Percentiles rank a stretch among this genome's conserved stretches.
Evolutionary conservation across 1,140 invertebrate species (phyloP).

Genomic region (Ceratina japonica): DNA sequence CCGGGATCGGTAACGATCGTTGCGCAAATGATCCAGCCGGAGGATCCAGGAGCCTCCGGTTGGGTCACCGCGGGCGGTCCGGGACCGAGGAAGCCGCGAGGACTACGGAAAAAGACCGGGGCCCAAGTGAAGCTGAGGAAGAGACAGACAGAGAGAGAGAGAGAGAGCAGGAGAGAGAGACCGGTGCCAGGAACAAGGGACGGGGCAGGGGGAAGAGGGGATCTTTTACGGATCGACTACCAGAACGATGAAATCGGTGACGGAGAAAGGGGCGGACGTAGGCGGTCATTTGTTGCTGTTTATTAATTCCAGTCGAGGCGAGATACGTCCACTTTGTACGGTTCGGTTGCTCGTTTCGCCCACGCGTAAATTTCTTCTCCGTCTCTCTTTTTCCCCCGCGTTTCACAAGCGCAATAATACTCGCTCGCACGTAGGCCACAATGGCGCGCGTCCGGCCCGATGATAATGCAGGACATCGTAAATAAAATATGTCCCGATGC

Average conservation of each 20-base stretch:
- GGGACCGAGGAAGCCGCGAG: slow-evolving; percentile 26
- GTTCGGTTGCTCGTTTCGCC: slow-evolving; percentile 74
- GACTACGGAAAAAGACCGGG: slow-evolving; percentile 29
- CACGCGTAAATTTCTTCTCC: slow-evolving; percentile 67
- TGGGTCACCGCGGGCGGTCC: slow-evolving; percentile 59
- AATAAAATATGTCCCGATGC: slow-evolving; percentile 58
- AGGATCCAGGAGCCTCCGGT: slow-evolving; percentile 44
- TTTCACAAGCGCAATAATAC: slow-evolving; percentile 25
- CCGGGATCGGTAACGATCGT: slow-evolving; percentile 56
- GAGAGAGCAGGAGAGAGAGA: neutral
- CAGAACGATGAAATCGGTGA: slow-evolving; percentile 73
- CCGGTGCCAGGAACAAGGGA: neutral
- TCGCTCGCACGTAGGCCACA: slow-evolving; percentile 44
- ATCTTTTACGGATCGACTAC: slow-evolving; percentile 70
- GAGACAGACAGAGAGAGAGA: no score
- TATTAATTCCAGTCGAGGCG: slow-evolving; percentile 78
- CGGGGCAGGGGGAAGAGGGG: slow-evolving; percentile 13
- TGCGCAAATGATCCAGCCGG: slow-evolving; percentile 50
- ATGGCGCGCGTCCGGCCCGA: slow-evolving; percentile 44
- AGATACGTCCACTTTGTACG: slow-evolving; percentile 74
- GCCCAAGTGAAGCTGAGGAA: neutral
- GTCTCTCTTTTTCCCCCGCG: slow-evolving; percentile 40
- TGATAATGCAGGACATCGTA: slow-evolving; percentile 57
- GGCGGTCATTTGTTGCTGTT: slow-evolving; percentile 77
- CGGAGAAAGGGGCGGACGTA: slow-evolving; percentile 72